Conservation (phyloP, 2,888 invertebrate species). For the Drosophila kokeensis region DNA sequence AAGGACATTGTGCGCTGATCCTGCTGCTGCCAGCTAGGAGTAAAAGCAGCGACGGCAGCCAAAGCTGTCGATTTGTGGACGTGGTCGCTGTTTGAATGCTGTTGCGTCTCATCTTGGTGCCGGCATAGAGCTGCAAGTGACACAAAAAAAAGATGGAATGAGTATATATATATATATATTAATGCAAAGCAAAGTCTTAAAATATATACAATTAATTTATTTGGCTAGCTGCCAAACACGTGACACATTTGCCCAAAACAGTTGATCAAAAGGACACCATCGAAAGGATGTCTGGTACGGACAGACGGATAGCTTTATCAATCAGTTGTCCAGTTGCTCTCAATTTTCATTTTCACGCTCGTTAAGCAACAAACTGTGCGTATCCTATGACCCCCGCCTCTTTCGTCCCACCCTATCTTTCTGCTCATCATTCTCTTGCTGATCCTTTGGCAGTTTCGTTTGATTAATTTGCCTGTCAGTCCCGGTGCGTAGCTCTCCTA, state of each 20-base stretch:
- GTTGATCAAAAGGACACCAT: slow-evolving; percentile 8
- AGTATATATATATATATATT: neutral
- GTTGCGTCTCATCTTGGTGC: slow-evolving; percentile 74
- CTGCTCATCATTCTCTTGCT: slow-evolving; percentile 44
- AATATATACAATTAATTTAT: slow-evolving; percentile 16
- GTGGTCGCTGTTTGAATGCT: slow-evolving; percentile 50
- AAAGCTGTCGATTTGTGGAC: slow-evolving; percentile 43
- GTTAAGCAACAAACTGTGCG: slow-evolving; percentile 71
- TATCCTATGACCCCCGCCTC: neutral
- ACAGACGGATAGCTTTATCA: slow-evolving; percentile 59
- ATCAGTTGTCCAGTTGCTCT: slow-evolving; percentile 71
- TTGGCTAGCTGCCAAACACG: slow-evolving; percentile 21
- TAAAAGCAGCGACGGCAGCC: slow-evolving; percentile 48
- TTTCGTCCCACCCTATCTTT: neutral
- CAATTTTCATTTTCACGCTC: slow-evolving; percentile 78
- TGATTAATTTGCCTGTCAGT: slow-evolving; percentile 78
- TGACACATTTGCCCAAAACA: slow-evolving; percentile 1
- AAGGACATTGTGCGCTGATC: slow-evolving; percentile 90
- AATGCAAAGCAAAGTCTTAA: neutral
- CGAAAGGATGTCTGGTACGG: neutral
- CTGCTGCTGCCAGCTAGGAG: slow-evolving; percentile 47
- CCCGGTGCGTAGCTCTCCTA: neutral
- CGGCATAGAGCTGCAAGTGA: slow-evolving; percentile 58
- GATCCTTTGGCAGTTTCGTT: slow-evolving; percentile 76
- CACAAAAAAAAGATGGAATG: neutral